A percentile compares a stretch with the other conserved stretches of the same genome.
Evolutionary conservation across 2,113 vertebrate genomes (phyloP).

Genomic region (Andinoacara biseriatus): DNA sequence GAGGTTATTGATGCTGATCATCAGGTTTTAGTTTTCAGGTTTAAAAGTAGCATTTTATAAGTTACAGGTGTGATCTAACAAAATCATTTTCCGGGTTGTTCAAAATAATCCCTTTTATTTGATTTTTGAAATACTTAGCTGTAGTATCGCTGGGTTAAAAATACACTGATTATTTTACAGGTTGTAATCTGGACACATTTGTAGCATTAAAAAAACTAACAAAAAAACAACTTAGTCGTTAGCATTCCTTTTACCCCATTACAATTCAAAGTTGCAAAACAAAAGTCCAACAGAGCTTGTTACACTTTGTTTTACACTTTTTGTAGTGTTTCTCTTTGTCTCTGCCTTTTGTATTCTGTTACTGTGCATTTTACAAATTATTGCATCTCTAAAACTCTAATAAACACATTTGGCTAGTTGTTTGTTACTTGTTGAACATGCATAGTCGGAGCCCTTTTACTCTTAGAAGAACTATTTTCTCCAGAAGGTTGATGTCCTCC

Average conservation of each 20-base stretch:
- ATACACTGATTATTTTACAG: not conserved
- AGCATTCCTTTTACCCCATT: not conserved
- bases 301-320: not conserved
- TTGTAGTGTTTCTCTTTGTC: slow-evolving; percentile 1
- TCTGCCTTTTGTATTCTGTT: slow-evolving; percentile 10
- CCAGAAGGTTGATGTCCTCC: slow-evolving; percentile 37
- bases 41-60: not conserved
- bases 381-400: slow-evolving; percentile 53
- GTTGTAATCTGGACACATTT: not conserved
- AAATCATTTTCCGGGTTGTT: not conserved
- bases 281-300: not conserved
- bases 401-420: slow-evolving; percentile 50
- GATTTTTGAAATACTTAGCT: not conserved
- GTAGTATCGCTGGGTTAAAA: not conserved
- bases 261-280: slow-evolving; percentile 10
- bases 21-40: not conserved
- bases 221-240: too few relatives aligned
- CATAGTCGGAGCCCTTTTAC: not conserved
- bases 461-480: not conserved
- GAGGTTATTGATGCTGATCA: not conserved
- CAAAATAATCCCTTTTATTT: not conserved
- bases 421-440: not conserved
- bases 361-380: slow-evolving; percentile 36
- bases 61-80: not conserved
- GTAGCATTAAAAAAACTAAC: too few relatives aligned